phyloP scores from a whole-genome alignment of 2,888 invertebrate species.

The Digitonthophagus gazella region DNA sequence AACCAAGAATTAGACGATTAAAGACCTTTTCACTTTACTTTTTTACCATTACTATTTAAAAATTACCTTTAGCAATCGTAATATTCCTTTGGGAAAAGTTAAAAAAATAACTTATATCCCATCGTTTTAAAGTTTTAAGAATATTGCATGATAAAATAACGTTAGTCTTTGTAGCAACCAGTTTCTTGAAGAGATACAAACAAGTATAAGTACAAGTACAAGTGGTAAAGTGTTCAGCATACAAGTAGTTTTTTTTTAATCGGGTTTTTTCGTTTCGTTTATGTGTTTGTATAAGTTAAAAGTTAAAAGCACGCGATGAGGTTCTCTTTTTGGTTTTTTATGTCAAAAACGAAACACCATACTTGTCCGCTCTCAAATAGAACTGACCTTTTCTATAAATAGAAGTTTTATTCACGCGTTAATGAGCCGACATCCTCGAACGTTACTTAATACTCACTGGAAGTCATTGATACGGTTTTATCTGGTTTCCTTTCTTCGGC shows the following conservation, averaged over 20 bases:
- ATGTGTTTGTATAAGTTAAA: neutral
- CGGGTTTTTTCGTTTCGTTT: neutral
- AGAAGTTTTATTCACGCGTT: neutral
- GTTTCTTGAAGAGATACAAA: neutral
- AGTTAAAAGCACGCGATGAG: neutral
- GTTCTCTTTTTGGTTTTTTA: neutral
- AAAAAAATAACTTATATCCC: too few species aligned
- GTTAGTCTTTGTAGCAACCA: neutral
- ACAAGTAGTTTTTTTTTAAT: too few species aligned
- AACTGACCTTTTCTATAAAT: neutral
- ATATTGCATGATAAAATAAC: neutral
- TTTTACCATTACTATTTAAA: too few species aligned
- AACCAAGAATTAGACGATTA: neutral
- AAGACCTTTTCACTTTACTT: too few species aligned
- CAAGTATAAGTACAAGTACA: too few species aligned
- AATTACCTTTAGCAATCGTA: too few species aligned
- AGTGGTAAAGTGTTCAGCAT: neutral
- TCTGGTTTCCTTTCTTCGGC: neutral
- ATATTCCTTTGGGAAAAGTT: too few species aligned
- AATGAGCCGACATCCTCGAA: neutral
- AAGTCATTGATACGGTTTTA: neutral
- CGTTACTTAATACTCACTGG: neutral
- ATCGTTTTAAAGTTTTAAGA: too few species aligned
- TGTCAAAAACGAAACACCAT: neutral
- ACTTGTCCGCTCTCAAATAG: neutral